A percentile compares a stretch with the other conserved stretches of the same genome.
phyloP scores from a whole-genome alignment of 2,888 invertebrate species.

The Mellilla xanthometata region DNA sequence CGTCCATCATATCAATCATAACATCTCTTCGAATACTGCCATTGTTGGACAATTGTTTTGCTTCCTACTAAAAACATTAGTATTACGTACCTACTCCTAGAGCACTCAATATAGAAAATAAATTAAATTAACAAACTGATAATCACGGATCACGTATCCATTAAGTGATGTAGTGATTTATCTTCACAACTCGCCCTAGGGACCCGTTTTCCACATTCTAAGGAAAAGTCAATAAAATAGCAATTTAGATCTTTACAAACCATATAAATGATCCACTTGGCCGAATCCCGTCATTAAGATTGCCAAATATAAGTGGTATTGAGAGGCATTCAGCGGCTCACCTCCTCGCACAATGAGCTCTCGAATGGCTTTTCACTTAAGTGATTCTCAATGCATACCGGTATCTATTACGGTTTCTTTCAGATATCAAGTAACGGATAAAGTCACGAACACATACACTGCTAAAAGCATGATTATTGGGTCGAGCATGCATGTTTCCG shows the following conservation, averaged over 20 bases:
- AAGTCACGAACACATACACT: constrained; percentile 41
- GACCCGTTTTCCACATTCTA: not conserved
- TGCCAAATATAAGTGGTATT: constrained; percentile 22
- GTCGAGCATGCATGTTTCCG: too few species aligned
- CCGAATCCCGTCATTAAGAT: constrained; percentile 23
- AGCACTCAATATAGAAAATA: too few species aligned
- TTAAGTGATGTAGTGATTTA: too few species aligned
- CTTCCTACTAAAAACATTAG: too few species aligned
- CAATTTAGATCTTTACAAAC: constrained; percentile 14
- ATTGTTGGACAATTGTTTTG: too few species aligned
- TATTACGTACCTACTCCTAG: too few species aligned
- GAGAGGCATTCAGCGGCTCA: constrained; percentile 10
- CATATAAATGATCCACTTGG: constrained; percentile 16
- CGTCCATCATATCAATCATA: too few species aligned
- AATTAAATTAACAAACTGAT: too few species aligned
- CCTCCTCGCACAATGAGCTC: constrained; percentile 23
- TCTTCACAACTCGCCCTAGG: too few species aligned
- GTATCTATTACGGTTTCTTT: constrained; percentile 40
- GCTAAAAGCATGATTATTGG: too few species aligned
- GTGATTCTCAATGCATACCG: constrained; percentile 40
- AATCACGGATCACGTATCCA: too few species aligned
- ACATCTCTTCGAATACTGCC: too few species aligned
- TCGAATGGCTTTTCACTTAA: constrained; percentile 33
- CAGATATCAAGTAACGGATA: constrained; percentile 45
- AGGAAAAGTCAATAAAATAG: constrained; percentile 1